Conservation (phyloP, 2,113 vertebrate species). For the Neolamprologus falcicula region DNA sequence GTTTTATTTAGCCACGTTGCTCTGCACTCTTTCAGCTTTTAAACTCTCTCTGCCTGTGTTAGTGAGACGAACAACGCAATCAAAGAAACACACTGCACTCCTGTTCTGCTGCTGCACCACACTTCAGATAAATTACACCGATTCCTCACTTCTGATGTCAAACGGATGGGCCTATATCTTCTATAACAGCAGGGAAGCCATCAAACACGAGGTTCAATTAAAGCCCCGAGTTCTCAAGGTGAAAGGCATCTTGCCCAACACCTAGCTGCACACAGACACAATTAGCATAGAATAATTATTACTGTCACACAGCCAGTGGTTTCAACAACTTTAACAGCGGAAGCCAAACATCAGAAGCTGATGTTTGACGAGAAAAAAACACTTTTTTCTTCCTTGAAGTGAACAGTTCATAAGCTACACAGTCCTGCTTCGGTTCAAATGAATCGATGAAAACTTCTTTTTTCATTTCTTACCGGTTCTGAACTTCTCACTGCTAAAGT, state of each 20-base stretch:
- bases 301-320: neutral
- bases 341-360: neutral
- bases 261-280: neutral
- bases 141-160: neutral
- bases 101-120: neutral
- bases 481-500: neutral
- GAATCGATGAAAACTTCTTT: neutral
- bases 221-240: neutral
- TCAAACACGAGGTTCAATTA: neutral
- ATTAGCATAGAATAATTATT: neutral
- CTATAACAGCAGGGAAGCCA: neutral
- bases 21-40: neutral
- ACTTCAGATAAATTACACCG: neutral
- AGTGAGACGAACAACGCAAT: neutral
- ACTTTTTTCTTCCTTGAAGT: neutral
- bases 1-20: neutral
- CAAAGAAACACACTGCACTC: neutral
- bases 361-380: neutral
- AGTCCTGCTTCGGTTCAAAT: neutral
- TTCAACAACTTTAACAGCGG: neutral
- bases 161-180: neutral
- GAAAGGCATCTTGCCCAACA: neutral
- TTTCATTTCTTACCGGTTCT: neutral
- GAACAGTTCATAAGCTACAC: neutral
- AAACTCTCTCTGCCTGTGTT: neutral